These are phyloP conservation scores for Cantharis lateralis DNA, from an alignment of 2,888 invertebrate species.

Conservation along the genomic window DNA sequence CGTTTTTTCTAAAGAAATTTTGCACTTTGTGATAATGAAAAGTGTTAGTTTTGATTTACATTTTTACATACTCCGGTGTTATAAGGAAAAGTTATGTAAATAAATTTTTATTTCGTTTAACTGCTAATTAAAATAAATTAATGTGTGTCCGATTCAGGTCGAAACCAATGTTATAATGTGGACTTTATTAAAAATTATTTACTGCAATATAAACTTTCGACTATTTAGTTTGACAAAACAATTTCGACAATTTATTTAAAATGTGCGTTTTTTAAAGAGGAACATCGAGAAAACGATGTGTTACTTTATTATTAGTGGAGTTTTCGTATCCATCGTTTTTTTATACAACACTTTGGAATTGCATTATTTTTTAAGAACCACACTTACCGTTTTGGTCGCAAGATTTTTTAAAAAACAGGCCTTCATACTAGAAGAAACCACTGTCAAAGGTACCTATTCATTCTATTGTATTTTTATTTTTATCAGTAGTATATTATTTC, in stretches of 20 bases:
- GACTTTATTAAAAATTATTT: neutral
- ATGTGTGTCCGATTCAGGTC: neutral
- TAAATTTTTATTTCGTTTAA: neutral
- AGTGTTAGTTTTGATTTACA: neutral
- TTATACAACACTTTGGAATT: conserved; percentile 70
- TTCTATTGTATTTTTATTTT: neutral
- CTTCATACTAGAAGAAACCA: conserved; percentile 69
- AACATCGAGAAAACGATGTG: conserved; percentile 11
- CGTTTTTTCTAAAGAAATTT: neutral
- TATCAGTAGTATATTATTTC: neutral
- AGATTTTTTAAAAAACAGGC: conserved; percentile 67
- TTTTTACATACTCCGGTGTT: neutral
- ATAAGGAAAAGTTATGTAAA: neutral
- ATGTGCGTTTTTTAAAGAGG: neutral
- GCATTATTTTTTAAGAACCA: conserved; percentile 74
- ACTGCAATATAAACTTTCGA: neutral
- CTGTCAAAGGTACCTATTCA: conserved; percentile 66
- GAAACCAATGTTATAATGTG: neutral
- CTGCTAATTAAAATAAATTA: neutral
- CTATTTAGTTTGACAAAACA: neutral
- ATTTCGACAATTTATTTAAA: neutral
- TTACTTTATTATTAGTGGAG: conserved; percentile 52
- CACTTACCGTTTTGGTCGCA: conserved; percentile 68
- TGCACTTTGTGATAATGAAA: neutral
- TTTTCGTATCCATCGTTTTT: conserved; percentile 58